A percentile compares a stretch with the other conserved stretches of the same genome.
These are phyloP conservation scores for Plusia festucae DNA, from an alignment of 2,888 invertebrate genomes.

Conservation along the genomic window DNA sequence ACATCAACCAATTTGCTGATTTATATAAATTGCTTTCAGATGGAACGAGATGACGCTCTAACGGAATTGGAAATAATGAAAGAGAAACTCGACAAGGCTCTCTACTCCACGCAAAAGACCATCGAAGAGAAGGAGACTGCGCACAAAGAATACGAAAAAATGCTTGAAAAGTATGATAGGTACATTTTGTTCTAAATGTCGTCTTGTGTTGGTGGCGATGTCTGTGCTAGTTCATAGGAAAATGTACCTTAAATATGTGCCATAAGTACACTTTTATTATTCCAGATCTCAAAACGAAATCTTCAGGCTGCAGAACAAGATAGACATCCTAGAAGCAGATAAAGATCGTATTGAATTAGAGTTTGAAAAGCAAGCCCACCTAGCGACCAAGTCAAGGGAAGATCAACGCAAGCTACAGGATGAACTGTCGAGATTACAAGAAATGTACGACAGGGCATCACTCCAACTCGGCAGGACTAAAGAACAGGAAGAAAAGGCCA, in stretches of 20 bases:
- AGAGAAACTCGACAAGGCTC: conserved; percentile 96
- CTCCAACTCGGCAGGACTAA: conserved; percentile 95
- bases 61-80: conserved; percentile 96
- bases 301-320: conserved; percentile 95
- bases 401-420: conserved; percentile 96
- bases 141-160: conserved; percentile 97
- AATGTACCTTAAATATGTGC: conserved; percentile 23
- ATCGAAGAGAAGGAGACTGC: conserved; percentile 96
- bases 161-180: conserved; percentile 97
- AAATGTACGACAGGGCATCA: conserved; percentile 96
- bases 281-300: conserved; percentile 96
- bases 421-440: conserved; percentile 95
- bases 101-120: conserved; percentile 94
- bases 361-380: conserved; percentile 94
- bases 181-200: conserved; percentile 82
- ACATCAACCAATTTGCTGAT: background rate
- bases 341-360: conserved; percentile 96
- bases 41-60: conserved; percentile 95
- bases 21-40: conserved; percentile 85
- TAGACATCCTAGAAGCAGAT: conserved; percentile 96
- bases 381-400: conserved; percentile 94
- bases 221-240: conserved; percentile 44
- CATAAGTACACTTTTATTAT: conserved; percentile 60
- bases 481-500: conserved; percentile 97
- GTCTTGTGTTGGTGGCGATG: conserved; percentile 82